phyloP scores from a whole-genome alignment of 2,113 vertebrate genomes.

The Galeopterus variegatus region DNA sequence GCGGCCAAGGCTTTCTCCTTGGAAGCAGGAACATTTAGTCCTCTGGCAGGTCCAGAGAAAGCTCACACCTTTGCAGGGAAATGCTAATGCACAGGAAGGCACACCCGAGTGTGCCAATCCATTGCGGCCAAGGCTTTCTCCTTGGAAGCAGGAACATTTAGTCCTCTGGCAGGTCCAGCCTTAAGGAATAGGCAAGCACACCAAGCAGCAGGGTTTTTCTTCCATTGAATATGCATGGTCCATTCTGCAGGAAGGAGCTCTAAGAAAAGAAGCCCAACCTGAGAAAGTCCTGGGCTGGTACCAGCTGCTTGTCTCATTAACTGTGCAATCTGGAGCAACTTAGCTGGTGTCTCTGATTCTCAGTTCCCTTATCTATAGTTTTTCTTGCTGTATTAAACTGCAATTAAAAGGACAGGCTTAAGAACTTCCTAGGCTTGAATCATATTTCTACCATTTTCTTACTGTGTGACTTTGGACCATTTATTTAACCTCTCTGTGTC shows the following conservation, averaged over 20 bases:
- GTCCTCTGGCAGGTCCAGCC: no score
- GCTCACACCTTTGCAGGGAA: neutral
- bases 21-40: neutral
- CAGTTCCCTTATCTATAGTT: neutral
- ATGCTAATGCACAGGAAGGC: fast-evolving
- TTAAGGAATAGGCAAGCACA: neutral
- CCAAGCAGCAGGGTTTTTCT: no score
- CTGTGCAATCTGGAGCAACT: neutral
- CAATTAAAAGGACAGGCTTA: neutral
- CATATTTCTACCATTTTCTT: neutral
- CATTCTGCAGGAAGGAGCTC: neutral
- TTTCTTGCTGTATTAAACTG: neutral
- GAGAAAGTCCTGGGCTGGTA: fast-evolving
- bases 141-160: neutral
- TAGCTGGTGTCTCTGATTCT: neutral
- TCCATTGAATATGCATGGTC: fast-evolving
- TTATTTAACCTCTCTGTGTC: neutral
- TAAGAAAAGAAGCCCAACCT: neutral
- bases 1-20: neutral
- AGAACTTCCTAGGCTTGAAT: neutral
- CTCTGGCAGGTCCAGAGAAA: no score
- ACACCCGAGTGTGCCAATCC: no score
- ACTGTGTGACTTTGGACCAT: neutral
- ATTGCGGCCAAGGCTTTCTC: fast-evolving
- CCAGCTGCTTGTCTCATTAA: neutral